Evolutionary conservation across 2,113 vertebrate species (phyloP), one percentile per base, ranked within the genome.

Genomic region (Scytalopus superciliaris): DNA sequence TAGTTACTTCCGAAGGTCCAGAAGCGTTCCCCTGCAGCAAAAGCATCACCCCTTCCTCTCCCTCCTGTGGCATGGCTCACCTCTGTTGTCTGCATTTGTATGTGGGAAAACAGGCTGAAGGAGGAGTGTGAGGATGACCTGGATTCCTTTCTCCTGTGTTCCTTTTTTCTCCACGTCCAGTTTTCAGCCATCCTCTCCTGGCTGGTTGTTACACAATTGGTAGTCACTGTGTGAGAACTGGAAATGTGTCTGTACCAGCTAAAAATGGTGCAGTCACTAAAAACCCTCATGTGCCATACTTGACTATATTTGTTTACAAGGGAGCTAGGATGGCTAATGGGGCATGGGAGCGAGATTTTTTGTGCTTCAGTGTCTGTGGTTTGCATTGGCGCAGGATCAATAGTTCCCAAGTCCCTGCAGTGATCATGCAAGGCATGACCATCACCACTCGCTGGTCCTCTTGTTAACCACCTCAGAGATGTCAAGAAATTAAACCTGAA

Each of bases 401-500:
- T 35, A 55, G 37, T n/a, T 87, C 39, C 19, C 12, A 30, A 11
- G 59, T 87, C 49, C 23, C 60, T 67, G 33, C n/a, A 50, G 64
- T 56, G 83, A 30, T 56, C 0, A 0, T 63, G 35, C 37, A 44
- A 63, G 60, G 16, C 76, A 10, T 40, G 44, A 45, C 76, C 39
- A 37, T 45, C 59, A 72, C 47, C 9, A 11, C n/a, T 88, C 35
- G 33, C 76, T 40, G 30, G 15, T 83, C 73, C 28, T 84, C 88
- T 93, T 1, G 0, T 86, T 92, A 84, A 33, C 35, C 4, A 2
- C 52, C 27, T 93, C 55, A 80, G 55, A 80, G 42, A 78, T n/a
- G 44, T 45, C 68, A 84, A 93, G 70, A 90, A 92, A 93, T 92
- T 80, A 83, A 86, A 82, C 42, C 64, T 63, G 47, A 60, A 92